Conservation (phyloP, 2,888 invertebrate species). For the Automeris io region DNA sequence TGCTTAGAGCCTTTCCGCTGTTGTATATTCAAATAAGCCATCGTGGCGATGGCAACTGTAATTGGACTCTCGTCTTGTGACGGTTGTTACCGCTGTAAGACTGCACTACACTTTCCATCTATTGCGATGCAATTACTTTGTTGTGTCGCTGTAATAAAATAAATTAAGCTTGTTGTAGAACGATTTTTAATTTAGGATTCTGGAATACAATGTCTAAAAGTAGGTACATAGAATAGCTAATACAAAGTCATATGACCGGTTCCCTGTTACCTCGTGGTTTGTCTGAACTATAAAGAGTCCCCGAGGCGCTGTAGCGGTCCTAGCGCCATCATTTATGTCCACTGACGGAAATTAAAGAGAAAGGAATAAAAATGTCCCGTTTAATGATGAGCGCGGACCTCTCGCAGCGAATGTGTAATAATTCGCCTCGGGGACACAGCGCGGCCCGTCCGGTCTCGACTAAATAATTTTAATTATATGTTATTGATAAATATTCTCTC, state of each 20-base stretch:
- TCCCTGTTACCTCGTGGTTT: constrained; percentile 16
- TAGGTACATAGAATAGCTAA: too few species aligned
- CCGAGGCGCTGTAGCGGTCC: constrained; percentile 58
- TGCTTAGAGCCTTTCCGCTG: too few species aligned
- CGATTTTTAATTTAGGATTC: too few species aligned
- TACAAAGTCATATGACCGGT: not conserved
- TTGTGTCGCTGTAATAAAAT: too few species aligned
- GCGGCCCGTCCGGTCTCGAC: constrained; percentile 36
- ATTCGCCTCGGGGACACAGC: constrained; percentile 58
- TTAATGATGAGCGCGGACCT: constrained; percentile 65
- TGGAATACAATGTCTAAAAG: too few species aligned
- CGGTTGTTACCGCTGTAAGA: too few species aligned
- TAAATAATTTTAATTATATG: constrained; percentile 76
- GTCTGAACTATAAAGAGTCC: constrained; percentile 33
- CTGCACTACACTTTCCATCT: too few species aligned
- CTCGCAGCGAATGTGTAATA: constrained; percentile 72
- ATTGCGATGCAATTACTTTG: too few species aligned
- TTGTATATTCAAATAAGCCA: too few species aligned
- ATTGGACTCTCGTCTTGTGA: too few species aligned
- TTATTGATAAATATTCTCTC: constrained; percentile 72
- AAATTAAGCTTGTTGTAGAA: too few species aligned
- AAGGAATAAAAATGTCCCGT: constrained; percentile 71
- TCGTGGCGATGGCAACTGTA: too few species aligned
- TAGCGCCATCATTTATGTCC: constrained; percentile 67
- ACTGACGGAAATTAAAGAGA: constrained; percentile 73